phyloP scores from a whole-genome alignment of 2,888 invertebrate species.

The Uropetala carovei region DNA sequence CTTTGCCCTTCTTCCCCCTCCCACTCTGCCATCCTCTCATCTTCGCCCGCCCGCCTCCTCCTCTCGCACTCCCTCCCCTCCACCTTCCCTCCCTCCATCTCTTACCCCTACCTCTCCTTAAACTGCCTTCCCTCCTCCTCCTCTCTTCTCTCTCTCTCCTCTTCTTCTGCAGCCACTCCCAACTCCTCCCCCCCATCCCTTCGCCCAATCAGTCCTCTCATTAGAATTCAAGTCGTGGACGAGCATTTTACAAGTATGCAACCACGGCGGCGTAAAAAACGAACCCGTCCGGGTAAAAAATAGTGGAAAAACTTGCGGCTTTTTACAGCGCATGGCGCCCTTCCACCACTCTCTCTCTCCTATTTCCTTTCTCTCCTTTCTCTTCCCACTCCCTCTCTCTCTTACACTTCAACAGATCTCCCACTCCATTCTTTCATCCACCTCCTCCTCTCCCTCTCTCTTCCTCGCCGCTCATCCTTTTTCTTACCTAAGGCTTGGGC shows the following conservation, averaged over 20 bases:
- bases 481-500: conserved; percentile 5
- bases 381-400: background rate
- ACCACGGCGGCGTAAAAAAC: conserved; percentile 4
- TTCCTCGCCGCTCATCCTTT: background rate
- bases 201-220: background rate
- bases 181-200: background rate
- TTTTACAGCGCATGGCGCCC: conserved; percentile 43
- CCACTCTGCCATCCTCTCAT: background rate
- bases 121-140: background rate
- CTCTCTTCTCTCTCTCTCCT: background rate
- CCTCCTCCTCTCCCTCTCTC: background rate
- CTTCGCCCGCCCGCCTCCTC: background rate
- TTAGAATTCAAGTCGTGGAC: conserved; percentile 52
- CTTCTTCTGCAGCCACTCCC: background rate
- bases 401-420: background rate
- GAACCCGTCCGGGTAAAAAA: background rate
- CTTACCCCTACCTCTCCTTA: background rate
- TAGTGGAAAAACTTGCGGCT: conserved; percentile 4
- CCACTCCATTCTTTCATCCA: background rate
- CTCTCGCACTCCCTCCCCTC: too few relatives aligned
- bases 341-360: background rate
- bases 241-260: conserved; percentile 40
- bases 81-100: background rate
- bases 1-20: background rate
- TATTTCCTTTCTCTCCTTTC: background rate